phyloP scores from a whole-genome alignment of 2,797 vertebrate species.

The Adrianichthys oophorus region DNA sequence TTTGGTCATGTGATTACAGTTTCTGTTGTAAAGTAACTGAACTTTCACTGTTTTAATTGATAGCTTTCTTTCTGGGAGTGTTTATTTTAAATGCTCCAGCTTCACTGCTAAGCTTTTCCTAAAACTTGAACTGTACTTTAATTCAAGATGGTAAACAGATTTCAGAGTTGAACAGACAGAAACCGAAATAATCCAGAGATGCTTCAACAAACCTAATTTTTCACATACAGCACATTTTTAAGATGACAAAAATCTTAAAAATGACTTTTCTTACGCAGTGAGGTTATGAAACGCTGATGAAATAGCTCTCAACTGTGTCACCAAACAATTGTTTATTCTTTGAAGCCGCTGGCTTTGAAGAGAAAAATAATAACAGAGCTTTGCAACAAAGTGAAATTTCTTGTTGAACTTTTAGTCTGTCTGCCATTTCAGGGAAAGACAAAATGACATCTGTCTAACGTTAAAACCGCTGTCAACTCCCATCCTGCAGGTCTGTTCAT shows the following conservation, averaged over 20 bases:
- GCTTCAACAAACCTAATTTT: too few relatives aligned
- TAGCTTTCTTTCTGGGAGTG: too few relatives aligned
- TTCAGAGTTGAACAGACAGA: too few relatives aligned
- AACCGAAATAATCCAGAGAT: too few relatives aligned
- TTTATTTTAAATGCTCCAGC: too few relatives aligned
- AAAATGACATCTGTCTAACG: slow-evolving; percentile 39
- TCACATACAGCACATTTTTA: too few relatives aligned
- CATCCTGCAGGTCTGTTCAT: slow-evolving; percentile 54
- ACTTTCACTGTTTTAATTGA: too few relatives aligned
- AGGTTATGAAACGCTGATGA: slow-evolving; percentile 19
- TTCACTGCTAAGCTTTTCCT: too few relatives aligned
- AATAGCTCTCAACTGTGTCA: slow-evolving; percentile 7
- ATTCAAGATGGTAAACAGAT: too few relatives aligned
- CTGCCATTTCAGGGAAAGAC: slow-evolving; percentile 3
- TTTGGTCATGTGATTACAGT: too few relatives aligned
- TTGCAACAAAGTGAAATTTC: slow-evolving; percentile 10
- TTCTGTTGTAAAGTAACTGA: too few relatives aligned
- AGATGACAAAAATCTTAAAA: background rate
- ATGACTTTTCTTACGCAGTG: slow-evolving; percentile 16
- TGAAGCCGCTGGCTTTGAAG: background rate
- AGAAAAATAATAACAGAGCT: slow-evolving; percentile 1
- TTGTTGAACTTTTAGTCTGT: slow-evolving; percentile 5
- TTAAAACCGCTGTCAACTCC: slow-evolving; percentile 61
- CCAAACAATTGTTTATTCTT: slow-evolving; percentile 6
- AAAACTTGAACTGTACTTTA: too few relatives aligned